Conservation (phyloP, 2,113 vertebrate genomes). For the Oreochromis aureus region DNA sequence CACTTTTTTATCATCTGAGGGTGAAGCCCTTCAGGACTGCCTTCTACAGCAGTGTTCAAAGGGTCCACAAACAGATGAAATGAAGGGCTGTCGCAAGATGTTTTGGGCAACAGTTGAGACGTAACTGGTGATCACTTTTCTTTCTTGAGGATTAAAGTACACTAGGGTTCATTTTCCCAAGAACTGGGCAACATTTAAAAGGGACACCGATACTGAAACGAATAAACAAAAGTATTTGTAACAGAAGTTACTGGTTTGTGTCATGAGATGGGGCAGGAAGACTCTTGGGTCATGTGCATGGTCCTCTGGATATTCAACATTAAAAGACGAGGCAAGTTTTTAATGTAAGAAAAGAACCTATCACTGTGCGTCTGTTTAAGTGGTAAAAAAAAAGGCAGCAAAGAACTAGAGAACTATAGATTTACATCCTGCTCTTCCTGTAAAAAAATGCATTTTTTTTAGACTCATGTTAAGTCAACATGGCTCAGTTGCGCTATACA, state of each 20-base stretch:
- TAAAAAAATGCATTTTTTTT: background rate
- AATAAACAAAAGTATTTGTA: constrained; percentile 30
- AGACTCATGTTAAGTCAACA: background rate
- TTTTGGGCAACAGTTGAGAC: constrained; percentile 58
- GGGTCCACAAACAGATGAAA: constrained; percentile 46
- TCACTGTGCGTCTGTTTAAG: background rate
- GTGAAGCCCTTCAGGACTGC: constrained; percentile 64
- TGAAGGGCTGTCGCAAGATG: constrained; percentile 62
- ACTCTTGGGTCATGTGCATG: background rate
- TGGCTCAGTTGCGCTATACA: background rate
- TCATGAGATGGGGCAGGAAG: background rate
- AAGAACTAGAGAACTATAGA: background rate
- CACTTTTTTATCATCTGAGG: constrained; percentile 82
- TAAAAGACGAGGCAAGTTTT: background rate
- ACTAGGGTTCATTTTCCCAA: constrained; percentile 34
- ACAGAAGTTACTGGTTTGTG: background rate
- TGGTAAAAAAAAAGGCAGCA: background rate
- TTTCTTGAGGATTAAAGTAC: constrained; percentile 41
- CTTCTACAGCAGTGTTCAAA: constrained; percentile 77
- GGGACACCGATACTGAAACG: constrained; percentile 5
- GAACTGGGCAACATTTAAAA: constrained; percentile 36
- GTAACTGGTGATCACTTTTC: constrained; percentile 41
- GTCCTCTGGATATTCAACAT: background rate
- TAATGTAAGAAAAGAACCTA: background rate
- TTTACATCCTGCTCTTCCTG: background rate